Conservation (phyloP, 2,888 invertebrate species). For the Ectobius pallidus region DNA sequence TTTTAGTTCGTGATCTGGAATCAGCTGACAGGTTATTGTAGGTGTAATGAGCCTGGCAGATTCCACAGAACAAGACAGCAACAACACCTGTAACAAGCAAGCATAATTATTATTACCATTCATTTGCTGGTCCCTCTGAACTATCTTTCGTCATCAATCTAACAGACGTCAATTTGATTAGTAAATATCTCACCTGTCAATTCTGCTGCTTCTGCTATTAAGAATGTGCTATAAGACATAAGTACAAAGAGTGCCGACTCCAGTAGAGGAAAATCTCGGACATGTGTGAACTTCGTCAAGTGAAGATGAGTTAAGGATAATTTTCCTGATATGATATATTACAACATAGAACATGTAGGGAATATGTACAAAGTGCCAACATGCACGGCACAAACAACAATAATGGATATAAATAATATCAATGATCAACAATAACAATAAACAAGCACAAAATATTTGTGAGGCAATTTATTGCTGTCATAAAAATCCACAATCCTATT, state of each 20-base stretch:
- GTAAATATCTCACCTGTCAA: constrained; percentile 77
- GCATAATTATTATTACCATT: background rate
- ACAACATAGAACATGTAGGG: too few relatives aligned
- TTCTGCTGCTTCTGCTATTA: constrained; percentile 94
- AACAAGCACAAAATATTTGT: too few relatives aligned
- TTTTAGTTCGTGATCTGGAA: constrained; percentile 86
- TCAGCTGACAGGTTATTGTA: constrained; percentile 93
- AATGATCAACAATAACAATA: background rate
- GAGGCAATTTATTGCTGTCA: too few relatives aligned
- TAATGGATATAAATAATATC: too few relatives aligned
- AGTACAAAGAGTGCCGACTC: constrained; percentile 96
- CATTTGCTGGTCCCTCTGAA: too few relatives aligned
- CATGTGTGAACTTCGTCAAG: constrained; percentile 93
- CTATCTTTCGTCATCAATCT: too few relatives aligned
- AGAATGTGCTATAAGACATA: constrained; percentile 97
- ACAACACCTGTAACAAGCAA: constrained; percentile 78
- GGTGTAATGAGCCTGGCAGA: constrained; percentile 99
- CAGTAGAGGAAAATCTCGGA: constrained; percentile 91
- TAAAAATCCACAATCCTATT: too few relatives aligned
- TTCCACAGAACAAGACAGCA: constrained; percentile 96
- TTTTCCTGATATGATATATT: too few relatives aligned
- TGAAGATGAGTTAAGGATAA: constrained; percentile 53
- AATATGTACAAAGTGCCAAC: too few relatives aligned
- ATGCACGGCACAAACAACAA: too few relatives aligned
- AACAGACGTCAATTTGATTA: too few relatives aligned